Base-by-base conservation (phyloP, 2,888 invertebrate genomes). In the Acanthosepion pharaonis region DNA sequence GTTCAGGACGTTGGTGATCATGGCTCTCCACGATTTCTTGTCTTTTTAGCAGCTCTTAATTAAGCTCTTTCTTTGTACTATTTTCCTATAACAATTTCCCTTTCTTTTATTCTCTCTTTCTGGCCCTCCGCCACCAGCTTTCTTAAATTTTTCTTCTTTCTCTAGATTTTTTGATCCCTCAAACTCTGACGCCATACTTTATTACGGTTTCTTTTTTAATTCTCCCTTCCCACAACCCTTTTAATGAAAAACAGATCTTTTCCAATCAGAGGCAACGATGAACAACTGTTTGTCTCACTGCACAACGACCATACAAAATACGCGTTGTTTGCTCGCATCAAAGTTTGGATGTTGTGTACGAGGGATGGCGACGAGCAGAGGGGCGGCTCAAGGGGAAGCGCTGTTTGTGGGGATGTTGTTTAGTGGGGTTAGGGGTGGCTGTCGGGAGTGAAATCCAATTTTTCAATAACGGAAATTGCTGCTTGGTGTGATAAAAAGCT, bases 341-440 rank as follows among this genome's bases (percentile, higher is more conserved):
- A 78, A 78, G n/a, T 78, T 78, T 78, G n/a, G n/a, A n/a, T n/a
- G n/a, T 78, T 78, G 78, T n/a, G n/a, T 78, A n/a, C 78, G 78
- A 78, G n/a, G n/a, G 78, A 5, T n/a, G 78, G n/a, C n/a, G 15
- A 18, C 15, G n/a, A n/a, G n/a, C 4, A n/a, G n/a, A 78, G 78
- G 78, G 78, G n/a, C 15, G 78, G n/a, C 33, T n/a, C n/a, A 15
- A 78, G 78, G n/a, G 33, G 78, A n/a, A 78, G 78, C 78, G 5
- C 78, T 78, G 78, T 78, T 78, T 78, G 78, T 78, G n/a, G 78
- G n/a, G n/a, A 78, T 78, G 78, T 78, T 78, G n/a, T 78, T 78
- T 33, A 15, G n/a, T 18, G 18, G 78, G 78, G 78, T 78, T 78
- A 15, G n/a, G 78, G 78, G 11, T 78, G 78, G 78, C n/a, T 33